A percentile compares a stretch with the other conserved stretches of the same genome.
Evolutionary conservation across 2,888 invertebrate genomes (phyloP).

Genomic region (Calameuta idolon): DNA sequence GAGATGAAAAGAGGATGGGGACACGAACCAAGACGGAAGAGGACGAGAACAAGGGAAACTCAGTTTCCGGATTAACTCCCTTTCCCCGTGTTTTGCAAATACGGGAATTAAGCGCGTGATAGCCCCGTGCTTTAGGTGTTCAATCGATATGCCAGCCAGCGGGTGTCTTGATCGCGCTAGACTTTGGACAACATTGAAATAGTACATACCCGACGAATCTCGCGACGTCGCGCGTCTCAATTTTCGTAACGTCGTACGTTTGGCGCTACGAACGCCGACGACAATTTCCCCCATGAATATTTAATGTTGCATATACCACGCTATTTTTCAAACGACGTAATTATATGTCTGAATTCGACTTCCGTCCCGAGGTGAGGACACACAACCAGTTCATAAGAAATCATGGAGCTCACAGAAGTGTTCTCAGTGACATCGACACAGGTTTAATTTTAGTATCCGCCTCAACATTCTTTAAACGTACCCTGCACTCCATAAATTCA

Average conservation of each 20-base stretch:
- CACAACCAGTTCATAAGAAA: not conserved
- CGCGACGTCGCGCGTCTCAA: not conserved
- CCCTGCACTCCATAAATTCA: not conserved
- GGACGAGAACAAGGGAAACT: not conserved
- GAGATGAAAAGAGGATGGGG: not conserved
- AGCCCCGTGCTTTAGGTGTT: not conserved
- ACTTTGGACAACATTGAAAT: not conserved
- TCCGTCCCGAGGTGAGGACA: not conserved
- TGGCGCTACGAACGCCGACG: not conserved
- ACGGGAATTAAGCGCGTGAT: not conserved
- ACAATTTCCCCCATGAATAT: not conserved
- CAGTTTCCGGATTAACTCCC: not conserved
- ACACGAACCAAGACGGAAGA: not conserved
- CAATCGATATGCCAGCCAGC: not conserved
- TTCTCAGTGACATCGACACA: not conserved
- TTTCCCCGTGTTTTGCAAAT: not conserved
- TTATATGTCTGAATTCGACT: not conserved
- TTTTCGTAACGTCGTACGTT: not conserved
- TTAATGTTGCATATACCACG: not conserved
- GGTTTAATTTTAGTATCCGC: not conserved
- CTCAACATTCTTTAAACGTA: not conserved
- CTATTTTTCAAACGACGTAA: not conserved
- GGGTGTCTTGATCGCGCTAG: not conserved
- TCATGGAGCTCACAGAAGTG: not conserved
- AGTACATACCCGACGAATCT: not conserved